Percentiles rank a stretch among this genome's conserved stretches.
Conservation (phyloP, 2,797 vertebrate genomes). For the Menidia menidia region DNA sequence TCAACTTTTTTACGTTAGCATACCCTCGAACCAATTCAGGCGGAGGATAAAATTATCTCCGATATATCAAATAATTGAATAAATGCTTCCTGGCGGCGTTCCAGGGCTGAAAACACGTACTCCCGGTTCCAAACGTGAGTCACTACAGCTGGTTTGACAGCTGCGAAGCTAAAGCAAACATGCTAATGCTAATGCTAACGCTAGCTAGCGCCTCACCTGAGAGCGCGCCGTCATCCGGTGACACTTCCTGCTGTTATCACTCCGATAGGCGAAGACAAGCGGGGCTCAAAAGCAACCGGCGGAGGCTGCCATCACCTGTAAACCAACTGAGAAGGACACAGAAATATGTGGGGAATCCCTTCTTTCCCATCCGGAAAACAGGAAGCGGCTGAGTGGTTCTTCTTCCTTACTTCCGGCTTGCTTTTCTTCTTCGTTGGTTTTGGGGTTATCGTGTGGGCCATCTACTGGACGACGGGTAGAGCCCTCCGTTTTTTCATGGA, state of each 20-base stretch:
- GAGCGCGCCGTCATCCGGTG: neutral
- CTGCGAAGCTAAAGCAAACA: neutral
- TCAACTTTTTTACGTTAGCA: neutral
- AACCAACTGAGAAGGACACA: neutral
- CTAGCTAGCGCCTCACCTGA: slow-evolving; percentile 18
- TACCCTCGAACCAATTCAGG: neutral
- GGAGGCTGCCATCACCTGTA: neutral
- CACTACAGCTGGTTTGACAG: slow-evolving; percentile 10
- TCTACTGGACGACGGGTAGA: too few relatives aligned
- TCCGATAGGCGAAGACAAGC: neutral
- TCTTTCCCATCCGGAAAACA: neutral
- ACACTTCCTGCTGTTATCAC: neutral
- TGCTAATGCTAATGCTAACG: slow-evolving; percentile 27
- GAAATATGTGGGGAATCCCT: neutral
- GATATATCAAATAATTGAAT: neutral
- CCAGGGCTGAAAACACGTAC: neutral
- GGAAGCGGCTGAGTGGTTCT: neutral
- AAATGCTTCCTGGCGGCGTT: neutral
- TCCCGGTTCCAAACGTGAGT: neutral
- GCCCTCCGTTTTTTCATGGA: too few relatives aligned
- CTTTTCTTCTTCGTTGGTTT: too few relatives aligned
- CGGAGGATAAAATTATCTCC: neutral
- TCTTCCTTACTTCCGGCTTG: too few relatives aligned
- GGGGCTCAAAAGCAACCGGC: neutral
- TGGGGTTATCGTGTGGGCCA: too few relatives aligned